These are phyloP conservation scores for Clamator glandarius DNA, from an alignment of 2,797 vertebrate species.

Conservation along the genomic window DNA sequence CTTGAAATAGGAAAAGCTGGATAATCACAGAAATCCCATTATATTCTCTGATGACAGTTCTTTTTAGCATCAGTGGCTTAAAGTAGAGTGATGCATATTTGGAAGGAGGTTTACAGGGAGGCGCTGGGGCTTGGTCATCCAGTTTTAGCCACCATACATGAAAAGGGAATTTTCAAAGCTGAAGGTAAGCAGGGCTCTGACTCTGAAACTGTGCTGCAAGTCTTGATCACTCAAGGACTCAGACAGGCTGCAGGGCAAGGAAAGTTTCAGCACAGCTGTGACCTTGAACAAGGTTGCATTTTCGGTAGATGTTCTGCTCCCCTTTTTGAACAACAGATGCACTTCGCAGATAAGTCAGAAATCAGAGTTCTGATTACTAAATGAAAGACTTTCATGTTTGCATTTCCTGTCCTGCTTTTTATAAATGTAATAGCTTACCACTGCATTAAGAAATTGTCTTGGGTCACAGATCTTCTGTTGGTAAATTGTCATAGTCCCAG, in stretches of 20 bases:
- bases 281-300: not conserved
- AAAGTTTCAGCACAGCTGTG: not conserved
- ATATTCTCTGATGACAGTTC: not conserved
- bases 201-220: not conserved
- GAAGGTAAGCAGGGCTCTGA: not conserved
- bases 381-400: not conserved
- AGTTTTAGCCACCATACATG: not conserved
- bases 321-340: not conserved
- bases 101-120: not conserved
- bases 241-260: not conserved
- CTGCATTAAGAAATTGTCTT: conserved; percentile 17
- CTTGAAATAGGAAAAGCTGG: conserved; percentile 22
- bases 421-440: not conserved
- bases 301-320: not conserved
- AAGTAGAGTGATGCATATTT: not conserved
- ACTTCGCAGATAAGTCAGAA: not conserved
- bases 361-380: not conserved
- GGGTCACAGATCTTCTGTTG: conserved; percentile 12
- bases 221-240: not conserved
- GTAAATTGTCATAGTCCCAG: conserved; percentile 9
- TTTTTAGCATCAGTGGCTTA: not conserved
- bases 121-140: not conserved
- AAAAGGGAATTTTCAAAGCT: conserved; percentile 23
- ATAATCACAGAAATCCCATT: not conserved
- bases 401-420: conserved; percentile 9